A percentile compares a stretch with the other conserved stretches of the same genome.
Conservation (phyloP, 2,888 invertebrate species). For the Deilephila porcellus region DNA sequence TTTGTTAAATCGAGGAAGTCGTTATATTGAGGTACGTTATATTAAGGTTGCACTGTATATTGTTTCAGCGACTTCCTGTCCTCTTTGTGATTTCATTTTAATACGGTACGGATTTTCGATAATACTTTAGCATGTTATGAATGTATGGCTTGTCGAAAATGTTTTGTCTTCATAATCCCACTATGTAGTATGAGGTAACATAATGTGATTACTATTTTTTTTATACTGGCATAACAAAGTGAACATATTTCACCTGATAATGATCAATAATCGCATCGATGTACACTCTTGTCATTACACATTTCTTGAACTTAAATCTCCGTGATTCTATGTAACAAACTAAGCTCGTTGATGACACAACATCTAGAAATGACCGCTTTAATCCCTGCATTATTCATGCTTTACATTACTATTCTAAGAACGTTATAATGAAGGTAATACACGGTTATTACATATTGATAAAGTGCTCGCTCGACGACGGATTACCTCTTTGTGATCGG, state of each 20-base stretch:
- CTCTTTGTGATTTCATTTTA: not conserved
- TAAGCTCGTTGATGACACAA: constrained; percentile 33
- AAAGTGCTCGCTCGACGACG: constrained; percentile 33
- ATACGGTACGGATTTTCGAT: not conserved
- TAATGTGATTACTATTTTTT: too few species aligned
- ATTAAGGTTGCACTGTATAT: too few species aligned
- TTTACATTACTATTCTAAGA: constrained; percentile 45
- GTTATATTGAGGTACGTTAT: too few species aligned
- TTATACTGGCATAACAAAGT: too few species aligned
- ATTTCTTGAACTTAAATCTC: not conserved
- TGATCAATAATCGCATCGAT: too few species aligned
- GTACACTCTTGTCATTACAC: not conserved
- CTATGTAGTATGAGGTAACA: too few species aligned
- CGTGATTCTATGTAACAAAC: constrained; percentile 18
- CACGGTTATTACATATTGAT: constrained; percentile 44
- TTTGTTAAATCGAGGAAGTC: too few species aligned
- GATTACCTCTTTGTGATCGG: not conserved
- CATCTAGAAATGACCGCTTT: constrained; percentile 34
- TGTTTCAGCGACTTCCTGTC: constrained; percentile 4
- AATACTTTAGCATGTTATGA: not conserved
- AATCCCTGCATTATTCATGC: constrained; percentile 43
- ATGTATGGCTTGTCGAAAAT: not conserved
- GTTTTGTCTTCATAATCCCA: too few species aligned
- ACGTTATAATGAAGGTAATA: constrained; percentile 37
- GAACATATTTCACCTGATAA: too few species aligned